Percentiles rank a stretch among this genome's conserved stretches.
These are phyloP conservation scores for Chlorospingus semifuscus DNA, from an alignment of 2,797 vertebrate genomes.

Conservation along the genomic window DNA sequence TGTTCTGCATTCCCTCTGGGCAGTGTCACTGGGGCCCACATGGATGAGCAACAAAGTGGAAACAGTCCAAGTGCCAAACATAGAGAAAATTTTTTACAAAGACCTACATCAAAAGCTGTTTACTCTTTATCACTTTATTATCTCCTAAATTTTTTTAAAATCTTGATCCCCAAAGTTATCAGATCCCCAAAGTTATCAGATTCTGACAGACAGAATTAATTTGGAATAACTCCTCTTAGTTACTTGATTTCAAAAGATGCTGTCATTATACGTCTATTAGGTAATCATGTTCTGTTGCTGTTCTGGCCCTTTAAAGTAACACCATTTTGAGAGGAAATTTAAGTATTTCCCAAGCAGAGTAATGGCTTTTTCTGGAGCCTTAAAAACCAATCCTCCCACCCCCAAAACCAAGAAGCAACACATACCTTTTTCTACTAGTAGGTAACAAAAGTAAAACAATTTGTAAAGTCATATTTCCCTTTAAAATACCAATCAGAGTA, in stretches of 20 bases:
- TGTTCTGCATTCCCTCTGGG: not conserved
- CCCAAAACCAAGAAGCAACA: not conserved
- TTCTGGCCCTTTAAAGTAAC: not conserved
- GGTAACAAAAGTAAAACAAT: not conserved
- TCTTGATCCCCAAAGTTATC: not conserved
- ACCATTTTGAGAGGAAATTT: not conserved
- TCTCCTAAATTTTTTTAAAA: not conserved
- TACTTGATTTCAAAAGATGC: not conserved
- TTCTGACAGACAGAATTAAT: not conserved
- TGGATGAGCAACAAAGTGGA: not conserved
- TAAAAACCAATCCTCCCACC: not conserved
- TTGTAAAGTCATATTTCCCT: not conserved
- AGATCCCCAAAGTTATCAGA: not conserved
- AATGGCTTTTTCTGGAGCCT: not conserved
- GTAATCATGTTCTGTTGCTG: not conserved
- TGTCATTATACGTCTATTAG: fast-evolving
- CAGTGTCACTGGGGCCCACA: not conserved
- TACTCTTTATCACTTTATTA: not conserved
- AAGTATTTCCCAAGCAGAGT: not conserved
- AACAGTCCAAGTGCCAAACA: not conserved
- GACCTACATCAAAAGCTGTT: not conserved
- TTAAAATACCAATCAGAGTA: not conserved
- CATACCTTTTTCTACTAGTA: not conserved
- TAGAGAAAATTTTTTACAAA: not conserved
- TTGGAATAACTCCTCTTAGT: not conserved